Evolutionary conservation across 2,797 vertebrate species (phyloP).

Genomic region (Podargus strigoides): DNA sequence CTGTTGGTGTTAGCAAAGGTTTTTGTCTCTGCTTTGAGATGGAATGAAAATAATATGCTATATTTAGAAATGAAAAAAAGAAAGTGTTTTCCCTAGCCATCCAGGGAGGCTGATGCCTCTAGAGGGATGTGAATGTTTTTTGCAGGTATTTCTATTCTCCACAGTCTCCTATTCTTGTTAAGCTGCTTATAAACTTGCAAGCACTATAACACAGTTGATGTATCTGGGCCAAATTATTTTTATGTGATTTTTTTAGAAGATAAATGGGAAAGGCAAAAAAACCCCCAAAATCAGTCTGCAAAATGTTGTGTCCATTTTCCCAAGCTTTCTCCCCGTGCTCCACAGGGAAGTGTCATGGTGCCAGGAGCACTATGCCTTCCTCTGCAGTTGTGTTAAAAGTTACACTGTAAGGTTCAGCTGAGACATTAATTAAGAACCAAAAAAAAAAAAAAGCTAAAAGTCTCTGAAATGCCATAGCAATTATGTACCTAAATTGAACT

Average conservation of each 20-base stretch:
- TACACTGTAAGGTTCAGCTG: background rate
- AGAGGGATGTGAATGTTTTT: background rate
- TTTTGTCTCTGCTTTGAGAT: background rate
- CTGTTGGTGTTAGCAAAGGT: background rate
- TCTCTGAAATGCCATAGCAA: slow-evolving; percentile 54
- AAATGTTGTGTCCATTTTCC: background rate
- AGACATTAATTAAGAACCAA: slow-evolving; percentile 29
- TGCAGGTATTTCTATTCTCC: slow-evolving; percentile 6
- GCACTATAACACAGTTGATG: background rate
- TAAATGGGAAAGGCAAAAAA: background rate
- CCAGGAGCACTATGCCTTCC: background rate
- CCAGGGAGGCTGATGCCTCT: background rate
- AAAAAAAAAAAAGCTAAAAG: background rate
- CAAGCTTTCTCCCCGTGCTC: background rate
- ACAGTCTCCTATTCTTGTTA: background rate
- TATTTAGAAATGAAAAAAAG: slow-evolving; percentile 15
- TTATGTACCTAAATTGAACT: slow-evolving; percentile 55
- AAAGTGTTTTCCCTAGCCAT: background rate
- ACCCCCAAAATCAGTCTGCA: background rate
- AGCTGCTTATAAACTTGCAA: background rate
- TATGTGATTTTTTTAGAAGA: background rate
- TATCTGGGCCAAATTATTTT: background rate
- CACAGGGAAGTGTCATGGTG: background rate
- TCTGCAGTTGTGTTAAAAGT: background rate
- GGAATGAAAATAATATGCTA: background rate